Evolutionary conservation across 1,140 invertebrate species (phyloP).

Genomic region (Centruroides vittatus): DNA sequence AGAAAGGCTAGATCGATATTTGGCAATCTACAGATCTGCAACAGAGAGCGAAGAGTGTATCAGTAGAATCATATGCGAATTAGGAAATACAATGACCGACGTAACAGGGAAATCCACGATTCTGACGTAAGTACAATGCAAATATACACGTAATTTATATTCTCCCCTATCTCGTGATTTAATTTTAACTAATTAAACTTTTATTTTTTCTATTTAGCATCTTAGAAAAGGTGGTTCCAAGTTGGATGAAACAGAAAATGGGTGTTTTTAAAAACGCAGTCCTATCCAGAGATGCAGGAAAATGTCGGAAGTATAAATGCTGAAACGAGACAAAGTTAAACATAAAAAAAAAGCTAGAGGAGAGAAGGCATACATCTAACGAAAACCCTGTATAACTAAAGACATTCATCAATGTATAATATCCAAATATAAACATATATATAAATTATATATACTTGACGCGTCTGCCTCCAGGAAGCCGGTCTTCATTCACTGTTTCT

Average conservation of each 20-base stretch:
- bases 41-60: neutral
- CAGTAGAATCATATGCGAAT: neutral
- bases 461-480: too few relatives aligned
- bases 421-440: too few relatives aligned
- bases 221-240: neutral
- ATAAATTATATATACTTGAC: too few relatives aligned
- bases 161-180: neutral
- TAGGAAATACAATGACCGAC: neutral
- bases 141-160: neutral
- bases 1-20: neutral
- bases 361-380: too few relatives aligned
- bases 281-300: neutral
- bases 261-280: neutral
- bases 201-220: neutral
- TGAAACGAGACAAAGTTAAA: too few relatives aligned
- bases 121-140: neutral
- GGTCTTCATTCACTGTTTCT: too few relatives aligned
- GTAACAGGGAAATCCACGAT: neutral
- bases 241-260: slow-evolving; percentile 1
- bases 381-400: too few relatives aligned
- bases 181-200: neutral
- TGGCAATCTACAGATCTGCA: neutral
- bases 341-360: too few relatives aligned
- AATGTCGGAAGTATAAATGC: neutral
- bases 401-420: too few relatives aligned